Evolutionary conservation across 2,113 vertebrate species (phyloP).

Genomic region (Tapirus terrestris): DNA sequence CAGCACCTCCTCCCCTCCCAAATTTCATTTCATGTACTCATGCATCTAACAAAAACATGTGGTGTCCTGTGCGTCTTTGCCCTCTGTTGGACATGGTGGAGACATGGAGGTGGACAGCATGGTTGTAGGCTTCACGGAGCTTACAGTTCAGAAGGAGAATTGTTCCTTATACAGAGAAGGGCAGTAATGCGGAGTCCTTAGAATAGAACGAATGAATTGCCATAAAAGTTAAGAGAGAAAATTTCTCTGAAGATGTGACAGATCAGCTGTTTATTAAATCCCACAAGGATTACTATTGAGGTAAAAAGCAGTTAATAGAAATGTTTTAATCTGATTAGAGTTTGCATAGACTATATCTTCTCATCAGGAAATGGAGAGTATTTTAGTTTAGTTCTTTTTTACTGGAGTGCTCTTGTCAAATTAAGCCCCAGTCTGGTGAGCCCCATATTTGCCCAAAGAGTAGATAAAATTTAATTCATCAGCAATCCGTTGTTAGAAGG

Average conservation of each 20-base stretch:
- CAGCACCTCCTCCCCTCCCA: not conserved
- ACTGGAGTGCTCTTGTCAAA: not conserved
- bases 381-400: constrained; percentile 27
- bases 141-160: not conserved
- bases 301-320: not conserved
- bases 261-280: not conserved
- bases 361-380: not conserved
- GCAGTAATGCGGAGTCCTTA: not conserved
- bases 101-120: not conserved
- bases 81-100: not conserved
- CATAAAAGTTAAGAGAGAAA: not conserved
- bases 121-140: not conserved
- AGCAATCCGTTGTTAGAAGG: not conserved
- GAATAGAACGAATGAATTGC: not conserved
- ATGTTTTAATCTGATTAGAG: not conserved
- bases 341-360: not conserved
- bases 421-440: not conserved
- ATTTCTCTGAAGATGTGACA: not conserved
- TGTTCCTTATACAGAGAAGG: not conserved
- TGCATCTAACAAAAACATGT: not conserved
- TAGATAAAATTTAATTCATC: not conserved
- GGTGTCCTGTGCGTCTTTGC: not conserved
- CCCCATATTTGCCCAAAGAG: not conserved
- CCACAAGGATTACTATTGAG: not conserved
- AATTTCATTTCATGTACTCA: not conserved